Evolutionary conservation across 2,888 invertebrate genomes (phyloP).

Genomic region (Drosophila mulleri): DNA sequence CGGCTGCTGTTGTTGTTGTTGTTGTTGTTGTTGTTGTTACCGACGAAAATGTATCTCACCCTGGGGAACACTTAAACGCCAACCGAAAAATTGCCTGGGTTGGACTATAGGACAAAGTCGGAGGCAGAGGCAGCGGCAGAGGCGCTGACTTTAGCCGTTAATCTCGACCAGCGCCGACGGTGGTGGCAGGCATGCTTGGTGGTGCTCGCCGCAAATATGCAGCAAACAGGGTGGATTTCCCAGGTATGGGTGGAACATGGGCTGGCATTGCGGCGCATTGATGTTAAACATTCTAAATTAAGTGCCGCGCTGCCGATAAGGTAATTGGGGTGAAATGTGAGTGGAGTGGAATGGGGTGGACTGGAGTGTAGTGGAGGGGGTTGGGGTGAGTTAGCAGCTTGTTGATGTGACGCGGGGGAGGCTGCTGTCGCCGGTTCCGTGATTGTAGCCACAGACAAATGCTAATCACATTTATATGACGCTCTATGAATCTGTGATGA

Average conservation of each 20-base stretch:
- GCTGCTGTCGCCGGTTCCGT: slow-evolving; percentile 25
- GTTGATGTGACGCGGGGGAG: slow-evolving; percentile 41
- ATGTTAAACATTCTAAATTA: slow-evolving; percentile 83
- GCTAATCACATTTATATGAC: slow-evolving; percentile 61
- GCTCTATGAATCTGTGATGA: slow-evolving; percentile 9
- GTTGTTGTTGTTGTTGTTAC: slow-evolving; percentile 56
- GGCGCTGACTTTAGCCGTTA: slow-evolving; percentile 76
- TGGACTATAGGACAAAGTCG: slow-evolving; percentile 23
- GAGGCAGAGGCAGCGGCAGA: slow-evolving; percentile 17
- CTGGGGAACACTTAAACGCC: slow-evolving; percentile 83
- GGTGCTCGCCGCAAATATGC: slow-evolving; percentile 44
- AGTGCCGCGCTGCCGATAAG: slow-evolving; percentile 83
- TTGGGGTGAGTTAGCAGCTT: slow-evolving; percentile 44
- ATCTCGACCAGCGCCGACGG: slow-evolving; percentile 54
- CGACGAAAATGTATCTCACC: slow-evolving; percentile 83
- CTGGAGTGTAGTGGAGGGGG: slow-evolving; percentile 45
- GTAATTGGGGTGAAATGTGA: slow-evolving; percentile 85
- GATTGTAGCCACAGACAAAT: slow-evolving; percentile 40
- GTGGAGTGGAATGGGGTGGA: slow-evolving; percentile 59
- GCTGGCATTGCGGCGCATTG: slow-evolving; percentile 47
- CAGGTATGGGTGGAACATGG: slow-evolving; percentile 44
- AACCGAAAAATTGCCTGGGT: slow-evolving; percentile 77
- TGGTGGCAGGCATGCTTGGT: slow-evolving; percentile 17
- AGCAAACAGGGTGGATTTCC: slow-evolving; percentile 43
- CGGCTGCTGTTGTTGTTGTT: neutral